A percentile compares a stretch with the other conserved stretches of the same genome.
Evolutionary conservation across 2,888 invertebrate genomes (phyloP).

Genomic region (Smittia aterrima): DNA sequence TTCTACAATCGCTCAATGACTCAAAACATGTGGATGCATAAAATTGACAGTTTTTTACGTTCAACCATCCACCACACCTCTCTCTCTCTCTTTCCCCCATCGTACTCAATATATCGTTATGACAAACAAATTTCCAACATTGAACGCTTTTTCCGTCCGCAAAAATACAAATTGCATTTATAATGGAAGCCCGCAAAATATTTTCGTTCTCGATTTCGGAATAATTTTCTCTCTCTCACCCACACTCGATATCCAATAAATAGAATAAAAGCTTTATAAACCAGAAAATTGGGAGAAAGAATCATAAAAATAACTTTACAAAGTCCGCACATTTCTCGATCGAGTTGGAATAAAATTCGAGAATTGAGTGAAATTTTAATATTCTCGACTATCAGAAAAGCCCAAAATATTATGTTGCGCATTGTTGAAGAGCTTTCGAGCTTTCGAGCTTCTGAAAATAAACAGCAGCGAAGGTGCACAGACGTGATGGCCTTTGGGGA

Average conservation of each 20-base stretch:
- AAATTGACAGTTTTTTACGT: background rate
- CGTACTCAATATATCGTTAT: background rate
- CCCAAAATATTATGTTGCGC: background rate
- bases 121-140: constrained; percentile 7
- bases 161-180: background rate
- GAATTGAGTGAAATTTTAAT: background rate
- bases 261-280: background rate
- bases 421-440: background rate
- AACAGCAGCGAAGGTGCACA: background rate
- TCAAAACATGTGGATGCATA: background rate
- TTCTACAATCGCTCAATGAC: background rate
- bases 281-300: background rate
- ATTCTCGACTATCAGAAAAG: background rate
- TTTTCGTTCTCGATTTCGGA: background rate
- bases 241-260: background rate
- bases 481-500: constrained; percentile 11
- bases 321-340: background rate
- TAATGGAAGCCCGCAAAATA: background rate
- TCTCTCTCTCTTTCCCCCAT: background rate
- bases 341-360: background rate
- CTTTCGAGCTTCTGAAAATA: background rate
- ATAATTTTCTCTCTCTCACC: background rate
- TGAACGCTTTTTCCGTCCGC: background rate
- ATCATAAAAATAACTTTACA: background rate
- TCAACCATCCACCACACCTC: background rate